phyloP scores from a whole-genome alignment of 1,140 invertebrate species.

The Pteromalus puparum region DNA sequence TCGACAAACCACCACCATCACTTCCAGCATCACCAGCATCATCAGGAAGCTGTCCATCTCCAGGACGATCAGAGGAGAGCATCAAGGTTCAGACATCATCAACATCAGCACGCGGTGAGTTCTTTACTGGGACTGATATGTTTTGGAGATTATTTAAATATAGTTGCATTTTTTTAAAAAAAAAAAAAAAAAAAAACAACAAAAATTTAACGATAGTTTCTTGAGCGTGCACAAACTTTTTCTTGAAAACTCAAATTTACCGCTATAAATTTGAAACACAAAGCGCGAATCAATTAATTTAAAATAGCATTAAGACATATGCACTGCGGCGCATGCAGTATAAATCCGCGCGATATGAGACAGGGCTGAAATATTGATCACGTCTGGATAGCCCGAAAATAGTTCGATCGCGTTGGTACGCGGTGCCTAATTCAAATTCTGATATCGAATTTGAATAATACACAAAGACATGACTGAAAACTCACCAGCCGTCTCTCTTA shows the following conservation, averaged over 20 bases:
- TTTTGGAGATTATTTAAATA: too few species aligned
- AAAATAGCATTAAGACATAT: not conserved
- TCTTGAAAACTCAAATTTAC: too few species aligned
- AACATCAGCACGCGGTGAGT: slow-evolving; percentile 57
- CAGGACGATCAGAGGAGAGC: not conserved
- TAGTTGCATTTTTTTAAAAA: too few species aligned
- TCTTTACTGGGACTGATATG: not conserved
- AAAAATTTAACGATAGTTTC: too few species aligned
- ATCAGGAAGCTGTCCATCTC: not conserved
- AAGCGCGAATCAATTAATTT: not conserved
- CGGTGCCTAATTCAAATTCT: not conserved
- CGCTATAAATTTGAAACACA: too few species aligned
- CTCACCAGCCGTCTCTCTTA: too few species aligned
- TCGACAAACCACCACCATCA: slow-evolving; percentile 63
- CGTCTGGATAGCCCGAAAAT: not conserved
- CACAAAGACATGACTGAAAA: too few species aligned
- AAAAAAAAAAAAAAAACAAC: too few species aligned
- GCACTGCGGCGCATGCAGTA: not conserved
- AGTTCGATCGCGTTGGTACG: not conserved
- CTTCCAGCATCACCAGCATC: slow-evolving; percentile 56
- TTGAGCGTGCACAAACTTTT: too few species aligned
- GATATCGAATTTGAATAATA: not conserved
- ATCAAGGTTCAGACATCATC: slow-evolving; percentile 61
- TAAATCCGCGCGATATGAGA: not conserved
- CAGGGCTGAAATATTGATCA: not conserved